Percentiles rank a stretch among this genome's conserved stretches.
Evolutionary conservation across 2,113 vertebrate species (phyloP).

Genomic region (Melanerpes aurifrons): DNA sequence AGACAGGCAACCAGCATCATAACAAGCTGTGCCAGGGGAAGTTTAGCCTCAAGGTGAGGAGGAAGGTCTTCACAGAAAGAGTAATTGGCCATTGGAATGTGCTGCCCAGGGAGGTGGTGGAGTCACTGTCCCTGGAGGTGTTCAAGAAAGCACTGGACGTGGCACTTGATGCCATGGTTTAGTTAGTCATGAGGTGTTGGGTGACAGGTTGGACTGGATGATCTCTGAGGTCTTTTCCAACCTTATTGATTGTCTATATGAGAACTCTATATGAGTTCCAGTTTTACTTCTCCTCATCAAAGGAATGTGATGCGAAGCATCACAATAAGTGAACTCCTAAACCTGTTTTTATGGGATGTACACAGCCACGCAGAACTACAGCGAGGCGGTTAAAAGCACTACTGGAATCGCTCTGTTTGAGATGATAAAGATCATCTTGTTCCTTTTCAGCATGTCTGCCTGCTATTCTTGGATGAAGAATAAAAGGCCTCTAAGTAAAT

Average conservation of each 20-base stretch:
- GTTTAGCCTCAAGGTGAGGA: too few relatives aligned
- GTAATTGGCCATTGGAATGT: too few relatives aligned
- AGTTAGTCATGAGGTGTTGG: too few relatives aligned
- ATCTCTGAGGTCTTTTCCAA: too few relatives aligned
- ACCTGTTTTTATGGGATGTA: not conserved
- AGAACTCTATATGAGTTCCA: not conserved
- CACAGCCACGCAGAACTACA: not conserved
- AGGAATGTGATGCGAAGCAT: not conserved
- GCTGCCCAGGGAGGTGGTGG: too few relatives aligned
- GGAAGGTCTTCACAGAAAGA: too few relatives aligned
- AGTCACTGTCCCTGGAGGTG: too few relatives aligned
- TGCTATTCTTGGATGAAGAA: slow-evolving; percentile 63
- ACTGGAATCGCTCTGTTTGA: not conserved
- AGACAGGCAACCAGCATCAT: too few relatives aligned
- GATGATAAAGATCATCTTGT: slow-evolving; percentile 52
- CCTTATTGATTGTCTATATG: not conserved
- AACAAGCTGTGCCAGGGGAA: too few relatives aligned
- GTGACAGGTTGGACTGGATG: too few relatives aligned
- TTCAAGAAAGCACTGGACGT: too few relatives aligned
- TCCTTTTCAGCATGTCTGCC: not conserved
- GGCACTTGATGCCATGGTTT: too few relatives aligned
- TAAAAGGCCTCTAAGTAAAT: slow-evolving; percentile 30
- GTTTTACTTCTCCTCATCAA: not conserved
- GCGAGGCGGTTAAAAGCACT: not conserved
- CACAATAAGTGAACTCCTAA: not conserved